phyloP scores from a whole-genome alignment of 2,113 vertebrate genomes.

The Vidua chalybeata region DNA sequence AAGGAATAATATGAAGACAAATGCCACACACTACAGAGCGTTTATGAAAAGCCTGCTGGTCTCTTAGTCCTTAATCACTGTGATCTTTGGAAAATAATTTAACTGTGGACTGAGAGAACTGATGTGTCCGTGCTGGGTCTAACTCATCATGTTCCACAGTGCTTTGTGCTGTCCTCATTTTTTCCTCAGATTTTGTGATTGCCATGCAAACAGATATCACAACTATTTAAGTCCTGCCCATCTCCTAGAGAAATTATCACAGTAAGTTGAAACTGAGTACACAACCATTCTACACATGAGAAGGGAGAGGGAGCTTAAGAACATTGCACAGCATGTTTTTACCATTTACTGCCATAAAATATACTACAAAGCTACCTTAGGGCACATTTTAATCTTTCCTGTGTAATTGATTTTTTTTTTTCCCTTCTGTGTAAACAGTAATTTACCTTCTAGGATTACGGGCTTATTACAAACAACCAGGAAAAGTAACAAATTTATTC shows the following conservation, averaged over 20 bases:
- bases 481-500: slow-evolving; percentile 1
- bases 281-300: neutral
- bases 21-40: neutral
- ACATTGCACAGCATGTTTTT: neutral
- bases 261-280: neutral
- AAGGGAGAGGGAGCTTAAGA: neutral
- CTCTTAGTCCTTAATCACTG: neutral
- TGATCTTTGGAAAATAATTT: neutral
- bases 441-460: slow-evolving; percentile 40
- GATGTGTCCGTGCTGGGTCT: neutral
- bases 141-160: neutral
- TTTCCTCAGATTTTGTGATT: neutral
- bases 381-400: slow-evolving; percentile 50
- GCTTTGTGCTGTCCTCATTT: neutral
- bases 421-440: neutral
- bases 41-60: neutral
- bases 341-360: slow-evolving; percentile 10
- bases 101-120: neutral
- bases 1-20: slow-evolving; percentile 14
- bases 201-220: neutral
- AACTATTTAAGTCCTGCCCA: neutral
- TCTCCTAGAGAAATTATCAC: neutral
- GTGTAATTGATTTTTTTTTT: slow-evolving; percentile 26
- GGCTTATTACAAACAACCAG: slow-evolving; percentile 31
- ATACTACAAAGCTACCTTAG: neutral